Conservation (phyloP, 2,797 vertebrate species). For the Lutjanus campechanus region DNA sequence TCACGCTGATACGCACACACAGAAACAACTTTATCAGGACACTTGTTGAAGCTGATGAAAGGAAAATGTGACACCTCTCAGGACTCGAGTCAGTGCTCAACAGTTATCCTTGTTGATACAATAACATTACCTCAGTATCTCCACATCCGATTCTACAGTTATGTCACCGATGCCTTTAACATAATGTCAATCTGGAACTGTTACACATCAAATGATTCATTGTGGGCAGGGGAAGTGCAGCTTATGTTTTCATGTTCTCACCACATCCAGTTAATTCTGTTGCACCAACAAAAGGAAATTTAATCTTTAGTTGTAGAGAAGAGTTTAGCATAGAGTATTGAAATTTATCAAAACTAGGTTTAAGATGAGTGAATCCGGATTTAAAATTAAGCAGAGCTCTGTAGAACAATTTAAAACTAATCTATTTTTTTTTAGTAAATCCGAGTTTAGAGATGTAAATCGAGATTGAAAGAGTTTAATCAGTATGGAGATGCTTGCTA, state of each 20-base stretch:
- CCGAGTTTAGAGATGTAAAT: no score
- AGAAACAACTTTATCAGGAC: constrained; percentile 32
- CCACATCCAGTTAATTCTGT: constrained; percentile 11
- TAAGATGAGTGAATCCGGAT: no score
- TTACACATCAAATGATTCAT: constrained; percentile 24
- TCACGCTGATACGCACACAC: background rate
- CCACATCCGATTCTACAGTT: constrained; percentile 40
- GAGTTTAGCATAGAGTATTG: no score
- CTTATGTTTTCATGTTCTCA: constrained; percentile 8
- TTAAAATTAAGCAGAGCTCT: no score
- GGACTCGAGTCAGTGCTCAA: constrained; percentile 13
- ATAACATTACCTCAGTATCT: constrained; percentile 65
- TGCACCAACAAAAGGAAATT: no score
- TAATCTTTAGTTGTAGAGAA: no score
- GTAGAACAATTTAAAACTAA: no score
- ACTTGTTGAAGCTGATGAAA: constrained; percentile 31
- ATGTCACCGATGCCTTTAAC: constrained; percentile 30
- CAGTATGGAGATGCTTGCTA: no score
- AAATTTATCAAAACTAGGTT: no score
- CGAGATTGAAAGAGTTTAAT: no score
- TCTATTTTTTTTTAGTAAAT: no score
- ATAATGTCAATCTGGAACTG: constrained; percentile 26
- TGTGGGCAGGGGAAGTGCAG: background rate
- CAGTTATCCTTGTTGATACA: constrained; percentile 40
- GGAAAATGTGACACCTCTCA: constrained; percentile 60